Percentiles rank a stretch among this genome's conserved stretches.
phyloP scores from a whole-genome alignment of 2,113 vertebrate species.

The Oreochromis spilurus region DNA sequence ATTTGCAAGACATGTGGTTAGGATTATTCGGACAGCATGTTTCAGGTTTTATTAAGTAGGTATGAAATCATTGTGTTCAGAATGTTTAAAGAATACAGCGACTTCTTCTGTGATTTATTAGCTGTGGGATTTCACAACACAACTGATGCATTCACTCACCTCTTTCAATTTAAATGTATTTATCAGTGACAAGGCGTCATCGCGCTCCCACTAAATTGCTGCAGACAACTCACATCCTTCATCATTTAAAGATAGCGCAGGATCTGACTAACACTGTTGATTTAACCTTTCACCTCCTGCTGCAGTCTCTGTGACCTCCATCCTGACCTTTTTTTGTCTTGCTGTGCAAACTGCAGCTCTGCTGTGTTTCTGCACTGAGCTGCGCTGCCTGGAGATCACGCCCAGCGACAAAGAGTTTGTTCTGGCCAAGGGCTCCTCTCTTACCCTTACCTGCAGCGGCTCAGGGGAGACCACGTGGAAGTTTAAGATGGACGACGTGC shows the following conservation, averaged over 20 bases:
- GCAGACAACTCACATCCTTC: slow-evolving; percentile 49
- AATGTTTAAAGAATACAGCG: not conserved
- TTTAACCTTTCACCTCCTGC: slow-evolving; percentile 53
- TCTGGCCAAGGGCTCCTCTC: slow-evolving; percentile 73
- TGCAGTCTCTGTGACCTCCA: slow-evolving; percentile 15
- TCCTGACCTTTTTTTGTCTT: slow-evolving; percentile 12
- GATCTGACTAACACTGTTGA: slow-evolving; percentile 56
- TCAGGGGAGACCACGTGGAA: slow-evolving; percentile 70
- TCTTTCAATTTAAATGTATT: slow-evolving; percentile 18
- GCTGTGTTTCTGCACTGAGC: slow-evolving; percentile 43
- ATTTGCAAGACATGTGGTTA: not conserved
- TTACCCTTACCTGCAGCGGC: slow-evolving; percentile 78
- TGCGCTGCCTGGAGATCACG: slow-evolving; percentile 65
- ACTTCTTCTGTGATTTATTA: not conserved
- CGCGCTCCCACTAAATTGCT: slow-evolving; percentile 4
- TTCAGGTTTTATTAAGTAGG: not conserved
- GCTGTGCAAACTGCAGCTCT: slow-evolving; percentile 58
- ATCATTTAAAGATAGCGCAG: slow-evolving; percentile 34
- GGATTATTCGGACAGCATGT: not conserved
- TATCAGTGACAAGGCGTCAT: slow-evolving; percentile 25
- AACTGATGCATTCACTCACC: not conserved
- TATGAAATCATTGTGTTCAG: not conserved
- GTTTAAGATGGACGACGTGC: slow-evolving; percentile 52
- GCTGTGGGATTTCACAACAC: not conserved
- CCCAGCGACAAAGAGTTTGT: slow-evolving; percentile 71